phyloP scores from a whole-genome alignment of 2,888 invertebrate species.

The Synanthedon myopaeformis region DNA sequence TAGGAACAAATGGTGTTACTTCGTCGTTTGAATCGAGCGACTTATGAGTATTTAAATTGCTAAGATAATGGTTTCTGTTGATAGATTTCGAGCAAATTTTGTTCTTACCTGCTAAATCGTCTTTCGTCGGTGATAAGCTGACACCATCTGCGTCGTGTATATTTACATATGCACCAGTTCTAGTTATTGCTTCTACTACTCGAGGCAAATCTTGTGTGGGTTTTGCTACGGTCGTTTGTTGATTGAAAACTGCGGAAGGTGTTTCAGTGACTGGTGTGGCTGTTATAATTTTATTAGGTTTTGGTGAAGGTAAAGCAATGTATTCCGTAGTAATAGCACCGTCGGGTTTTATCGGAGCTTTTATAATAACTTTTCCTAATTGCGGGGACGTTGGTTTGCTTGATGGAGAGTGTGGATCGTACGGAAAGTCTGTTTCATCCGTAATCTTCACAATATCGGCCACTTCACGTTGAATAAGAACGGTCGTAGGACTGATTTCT shows the following conservation, averaged over 20 bases:
- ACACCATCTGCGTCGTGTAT: constrained; percentile 74
- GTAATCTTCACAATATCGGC: constrained; percentile 48
- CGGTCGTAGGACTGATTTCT: constrained; percentile 59
- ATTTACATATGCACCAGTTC: constrained; percentile 78
- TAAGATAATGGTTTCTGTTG: constrained; percentile 22
- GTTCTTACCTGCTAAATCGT: constrained; percentile 79
- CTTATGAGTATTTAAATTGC: constrained; percentile 26
- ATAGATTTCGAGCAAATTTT: constrained; percentile 30
- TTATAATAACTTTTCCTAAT: constrained; percentile 74
- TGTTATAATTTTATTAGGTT: constrained; percentile 73
- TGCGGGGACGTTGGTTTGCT: constrained; percentile 74
- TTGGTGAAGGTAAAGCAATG: constrained; percentile 67
- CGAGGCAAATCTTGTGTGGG: constrained; percentile 47
- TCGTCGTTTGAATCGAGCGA: constrained; percentile 28
- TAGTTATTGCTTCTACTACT: constrained; percentile 58
- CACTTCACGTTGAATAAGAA: constrained; percentile 48
- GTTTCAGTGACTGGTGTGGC: constrained; percentile 59
- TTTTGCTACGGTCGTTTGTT: constrained; percentile 29
- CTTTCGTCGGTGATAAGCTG: constrained; percentile 71
- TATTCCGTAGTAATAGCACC: constrained; percentile 67
- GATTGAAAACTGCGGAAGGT: constrained; percentile 19
- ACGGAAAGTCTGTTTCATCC: constrained; percentile 61
- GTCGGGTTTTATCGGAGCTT: constrained; percentile 60
- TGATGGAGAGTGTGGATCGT: constrained; percentile 43
- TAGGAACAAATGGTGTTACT: constrained; percentile 55